Conservation (phyloP, 2,888 invertebrate species). For the Sphaerophoria taeniata region DNA sequence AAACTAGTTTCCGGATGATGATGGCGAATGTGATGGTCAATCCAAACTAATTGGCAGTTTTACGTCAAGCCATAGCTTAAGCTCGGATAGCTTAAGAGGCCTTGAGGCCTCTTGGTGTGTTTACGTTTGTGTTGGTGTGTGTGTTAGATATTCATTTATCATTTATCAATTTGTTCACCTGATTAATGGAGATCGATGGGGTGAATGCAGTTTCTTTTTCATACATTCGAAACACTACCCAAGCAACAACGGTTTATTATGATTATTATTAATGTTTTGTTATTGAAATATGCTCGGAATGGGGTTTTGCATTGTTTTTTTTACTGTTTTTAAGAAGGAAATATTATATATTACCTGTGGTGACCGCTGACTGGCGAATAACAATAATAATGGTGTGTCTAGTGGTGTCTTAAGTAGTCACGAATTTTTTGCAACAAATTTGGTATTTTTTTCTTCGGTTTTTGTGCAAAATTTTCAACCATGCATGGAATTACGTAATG, state of each 20-base stretch:
- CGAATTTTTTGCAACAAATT: constrained; percentile 53
- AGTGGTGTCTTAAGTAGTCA: constrained; percentile 53
- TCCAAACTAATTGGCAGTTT: constrained; percentile 63
- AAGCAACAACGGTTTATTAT: constrained; percentile 22
- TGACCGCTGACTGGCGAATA: constrained; percentile 25
- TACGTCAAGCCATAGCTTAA: constrained; percentile 16
- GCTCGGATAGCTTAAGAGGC: not conserved
- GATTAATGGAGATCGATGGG: constrained; percentile 71
- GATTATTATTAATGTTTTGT: constrained; percentile 45
- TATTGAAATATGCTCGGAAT: not conserved
- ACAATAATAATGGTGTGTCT: constrained; percentile 31
- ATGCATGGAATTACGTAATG: constrained; percentile 61
- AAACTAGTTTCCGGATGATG: constrained; percentile 59
- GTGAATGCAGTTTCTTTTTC: constrained; percentile 47
- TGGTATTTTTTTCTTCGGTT: not conserved
- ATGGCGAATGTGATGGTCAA: constrained; percentile 32
- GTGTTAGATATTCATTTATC: constrained; percentile 45
- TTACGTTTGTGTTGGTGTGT: not conserved
- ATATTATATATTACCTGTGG: constrained; percentile 26
- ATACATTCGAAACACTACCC: constrained; percentile 10
- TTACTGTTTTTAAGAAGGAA: constrained; percentile 29
- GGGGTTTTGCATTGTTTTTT: constrained; percentile 18
- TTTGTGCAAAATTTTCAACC: constrained; percentile 40
- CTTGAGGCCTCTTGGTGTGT: constrained; percentile 7
- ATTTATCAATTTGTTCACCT: constrained; percentile 72